phyloP scores from a whole-genome alignment of 2,113 vertebrate species.

The Solea solea region DNA sequence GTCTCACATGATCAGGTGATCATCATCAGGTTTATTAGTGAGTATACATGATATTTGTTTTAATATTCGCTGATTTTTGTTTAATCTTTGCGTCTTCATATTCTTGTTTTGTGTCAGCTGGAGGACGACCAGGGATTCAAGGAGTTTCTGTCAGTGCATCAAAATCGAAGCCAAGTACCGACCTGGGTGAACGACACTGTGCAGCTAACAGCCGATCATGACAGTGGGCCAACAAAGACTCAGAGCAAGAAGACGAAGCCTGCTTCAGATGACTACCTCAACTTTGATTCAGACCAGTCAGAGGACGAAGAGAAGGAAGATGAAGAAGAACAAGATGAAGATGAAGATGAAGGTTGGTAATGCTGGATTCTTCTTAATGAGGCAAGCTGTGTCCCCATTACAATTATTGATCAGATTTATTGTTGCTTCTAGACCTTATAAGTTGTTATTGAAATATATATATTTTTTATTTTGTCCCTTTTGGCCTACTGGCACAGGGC shows the following conservation, averaged over 20 bases:
- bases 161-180: constrained; percentile 86
- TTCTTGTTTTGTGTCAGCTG: constrained; percentile 77
- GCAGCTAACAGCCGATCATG: constrained; percentile 54
- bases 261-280: constrained; percentile 87
- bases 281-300: constrained; percentile 89
- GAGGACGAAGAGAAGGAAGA: constrained; percentile 79
- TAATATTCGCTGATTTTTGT: background rate
- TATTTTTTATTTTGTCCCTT: no score
- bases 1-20: no score
- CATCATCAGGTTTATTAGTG: no score
- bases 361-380: background rate
- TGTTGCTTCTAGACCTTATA: no score
- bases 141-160: constrained; percentile 93
- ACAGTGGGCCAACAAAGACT: constrained; percentile 12
- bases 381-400: no score
- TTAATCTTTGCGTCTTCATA: background rate
- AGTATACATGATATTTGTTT: background rate
- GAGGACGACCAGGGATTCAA: constrained; percentile 86
- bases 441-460: no score
- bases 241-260: constrained; percentile 61
- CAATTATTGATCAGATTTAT: no score
- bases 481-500: no score
- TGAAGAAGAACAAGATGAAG: constrained; percentile 13
- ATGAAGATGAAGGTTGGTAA: constrained; percentile 48
- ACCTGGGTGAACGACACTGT: constrained; percentile 90